Evolutionary conservation across 2,797 vertebrate genomes (phyloP).

Genomic region (Syndactyla subalaris): DNA sequence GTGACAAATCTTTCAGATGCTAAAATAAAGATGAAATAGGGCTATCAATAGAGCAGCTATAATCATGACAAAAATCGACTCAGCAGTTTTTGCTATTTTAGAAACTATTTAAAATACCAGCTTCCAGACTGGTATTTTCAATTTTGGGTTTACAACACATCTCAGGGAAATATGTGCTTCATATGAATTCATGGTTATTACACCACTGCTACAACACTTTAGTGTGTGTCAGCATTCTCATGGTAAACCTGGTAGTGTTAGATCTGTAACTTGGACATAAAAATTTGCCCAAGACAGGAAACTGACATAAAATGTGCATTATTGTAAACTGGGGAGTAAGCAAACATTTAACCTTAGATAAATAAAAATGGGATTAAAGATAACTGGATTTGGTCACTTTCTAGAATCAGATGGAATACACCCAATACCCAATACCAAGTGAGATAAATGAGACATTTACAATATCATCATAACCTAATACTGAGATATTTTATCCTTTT

Average conservation of each 20-base stretch:
- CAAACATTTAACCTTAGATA: neutral
- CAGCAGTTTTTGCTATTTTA: neutral
- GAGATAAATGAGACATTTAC: neutral
- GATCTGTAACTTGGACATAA: neutral
- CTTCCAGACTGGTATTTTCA: neutral
- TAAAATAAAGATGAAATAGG: neutral
- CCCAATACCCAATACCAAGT: neutral
- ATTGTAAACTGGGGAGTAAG: neutral
- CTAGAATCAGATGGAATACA: neutral
- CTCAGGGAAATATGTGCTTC: neutral
- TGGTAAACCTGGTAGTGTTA: neutral
- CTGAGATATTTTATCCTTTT: neutral
- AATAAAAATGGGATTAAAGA: neutral
- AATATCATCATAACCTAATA: neutral
- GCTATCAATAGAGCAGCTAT: neutral
- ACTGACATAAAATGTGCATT: neutral
- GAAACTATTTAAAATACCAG: neutral
- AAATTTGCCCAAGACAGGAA: neutral
- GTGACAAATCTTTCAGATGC: neutral
- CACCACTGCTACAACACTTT: neutral
- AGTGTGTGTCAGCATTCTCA: constrained; percentile 16
- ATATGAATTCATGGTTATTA: constrained; percentile 27
- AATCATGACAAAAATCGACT: neutral
- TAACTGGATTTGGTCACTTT: neutral
- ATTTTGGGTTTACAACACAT: neutral